Conservation (phyloP, 2,888 invertebrate species). For the Globia sparganii region DNA sequence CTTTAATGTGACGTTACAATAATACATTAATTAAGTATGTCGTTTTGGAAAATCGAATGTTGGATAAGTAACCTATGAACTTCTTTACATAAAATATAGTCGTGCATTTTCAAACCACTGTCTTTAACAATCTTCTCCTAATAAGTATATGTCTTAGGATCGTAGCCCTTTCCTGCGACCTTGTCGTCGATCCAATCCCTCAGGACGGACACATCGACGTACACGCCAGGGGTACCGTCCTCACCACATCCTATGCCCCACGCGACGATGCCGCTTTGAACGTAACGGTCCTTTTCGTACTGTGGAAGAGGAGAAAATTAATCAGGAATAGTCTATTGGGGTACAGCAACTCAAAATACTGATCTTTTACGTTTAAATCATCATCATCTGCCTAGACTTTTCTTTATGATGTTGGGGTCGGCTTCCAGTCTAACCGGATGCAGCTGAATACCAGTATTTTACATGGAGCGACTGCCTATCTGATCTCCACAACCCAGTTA, state of each 20-base stretch:
- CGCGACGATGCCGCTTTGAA: constrained; percentile 92
- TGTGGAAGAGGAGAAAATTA: constrained; percentile 60
- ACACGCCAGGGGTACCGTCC: constrained; percentile 93
- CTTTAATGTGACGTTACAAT: neutral
- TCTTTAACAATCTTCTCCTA: constrained; percentile 23
- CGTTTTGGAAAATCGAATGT: too few species aligned
- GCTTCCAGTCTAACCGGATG: too few species aligned
- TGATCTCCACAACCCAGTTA: too few species aligned
- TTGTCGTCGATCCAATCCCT: constrained; percentile 93
- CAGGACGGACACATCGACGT: constrained; percentile 92
- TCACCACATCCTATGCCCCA: constrained; percentile 96
- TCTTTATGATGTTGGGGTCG: too few species aligned
- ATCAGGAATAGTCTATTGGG: neutral
- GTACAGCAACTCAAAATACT: too few species aligned
- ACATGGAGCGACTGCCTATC: too few species aligned
- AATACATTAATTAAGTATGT: neutral
- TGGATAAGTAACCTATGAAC: too few species aligned
- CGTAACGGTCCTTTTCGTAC: constrained; percentile 77
- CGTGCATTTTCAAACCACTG: constrained; percentile 38
- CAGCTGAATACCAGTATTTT: too few species aligned
- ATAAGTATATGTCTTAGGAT: constrained; percentile 76
- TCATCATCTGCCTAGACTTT: too few species aligned
- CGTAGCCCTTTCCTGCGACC: constrained; percentile 84
- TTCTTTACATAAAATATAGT: too few species aligned
- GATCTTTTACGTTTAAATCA: too few species aligned